A percentile compares a stretch with the other conserved stretches of the same genome.
Conservation (phyloP, 2,888 invertebrate species). For the Trichogramma dendrolimi region DNA sequence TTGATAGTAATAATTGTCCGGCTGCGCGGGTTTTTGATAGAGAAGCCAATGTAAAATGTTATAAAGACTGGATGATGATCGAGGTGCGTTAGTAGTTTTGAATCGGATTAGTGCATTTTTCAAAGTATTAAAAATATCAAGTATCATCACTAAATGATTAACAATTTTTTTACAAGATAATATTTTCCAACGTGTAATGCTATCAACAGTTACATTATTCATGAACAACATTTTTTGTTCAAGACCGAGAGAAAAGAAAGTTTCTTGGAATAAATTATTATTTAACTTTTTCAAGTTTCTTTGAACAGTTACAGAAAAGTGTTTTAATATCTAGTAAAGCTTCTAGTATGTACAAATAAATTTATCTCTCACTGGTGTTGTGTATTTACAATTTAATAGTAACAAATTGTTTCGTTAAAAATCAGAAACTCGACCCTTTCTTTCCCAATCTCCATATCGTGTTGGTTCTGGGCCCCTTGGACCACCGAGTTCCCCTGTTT, state of each 20-base stretch:
- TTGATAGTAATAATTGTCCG: no score
- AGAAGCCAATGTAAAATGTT: no score
- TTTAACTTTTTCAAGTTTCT: no score
- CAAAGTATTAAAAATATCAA: no score
- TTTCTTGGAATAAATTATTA: not conserved
- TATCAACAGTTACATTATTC: not conserved
- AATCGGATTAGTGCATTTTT: no score
- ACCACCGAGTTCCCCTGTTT: slow-evolving; percentile 92
- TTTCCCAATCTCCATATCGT: slow-evolving; percentile 98
- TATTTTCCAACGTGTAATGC: no score
- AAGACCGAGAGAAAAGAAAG: not conserved
- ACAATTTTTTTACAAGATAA: no score
- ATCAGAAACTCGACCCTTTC: slow-evolving; percentile 94
- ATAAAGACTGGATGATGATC: no score
- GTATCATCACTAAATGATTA: no score
- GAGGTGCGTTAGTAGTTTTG: no score
- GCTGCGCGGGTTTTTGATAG: no score
- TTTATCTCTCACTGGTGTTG: not conserved
- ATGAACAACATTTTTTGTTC: not conserved
- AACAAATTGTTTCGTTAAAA: slow-evolving; percentile 61
- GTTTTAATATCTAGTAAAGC: not conserved
- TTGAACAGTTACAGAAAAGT: no score
- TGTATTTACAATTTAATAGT: not conserved
- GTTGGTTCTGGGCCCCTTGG: slow-evolving; percentile 98
- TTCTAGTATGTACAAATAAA: slow-evolving; percentile 6